These are phyloP conservation scores for Rhombomys opimus DNA, from an alignment of 2,113 vertebrate genomes.

Conservation along the genomic window DNA sequence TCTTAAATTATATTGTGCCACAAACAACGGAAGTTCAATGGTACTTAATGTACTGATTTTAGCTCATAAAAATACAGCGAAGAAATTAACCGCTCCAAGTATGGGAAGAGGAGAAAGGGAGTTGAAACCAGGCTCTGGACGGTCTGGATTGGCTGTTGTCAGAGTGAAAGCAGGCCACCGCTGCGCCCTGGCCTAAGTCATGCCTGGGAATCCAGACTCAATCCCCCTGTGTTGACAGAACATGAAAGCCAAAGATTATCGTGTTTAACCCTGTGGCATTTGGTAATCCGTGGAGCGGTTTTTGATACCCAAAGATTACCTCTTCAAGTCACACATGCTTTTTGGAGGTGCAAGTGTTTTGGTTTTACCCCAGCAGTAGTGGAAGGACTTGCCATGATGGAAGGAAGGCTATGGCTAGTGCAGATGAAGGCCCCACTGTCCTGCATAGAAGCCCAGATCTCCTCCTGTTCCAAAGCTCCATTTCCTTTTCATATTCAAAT, in stretches of 20 bases:
- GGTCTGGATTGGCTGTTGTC: slow-evolving; percentile 25
- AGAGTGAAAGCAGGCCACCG: slow-evolving; percentile 30
- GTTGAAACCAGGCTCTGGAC: background rate
- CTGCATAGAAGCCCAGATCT: accelerated
- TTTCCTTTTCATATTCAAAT: slow-evolving; percentile 20
- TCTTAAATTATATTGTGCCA: background rate
- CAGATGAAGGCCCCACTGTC: background rate
- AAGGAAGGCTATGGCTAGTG: accelerated
- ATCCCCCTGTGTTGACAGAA: slow-evolving; percentile 67
- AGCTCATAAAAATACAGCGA: slow-evolving; percentile 65
- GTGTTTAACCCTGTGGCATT: slow-evolving; percentile 34
- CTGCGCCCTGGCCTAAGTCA: background rate
- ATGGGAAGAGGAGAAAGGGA: slow-evolving; percentile 67
- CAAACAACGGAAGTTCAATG: slow-evolving; percentile 50
- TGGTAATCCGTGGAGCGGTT: slow-evolving; percentile 54
- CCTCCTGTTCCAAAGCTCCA: background rate
- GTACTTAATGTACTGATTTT: slow-evolving; percentile 69
- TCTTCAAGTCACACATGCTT: slow-evolving; percentile 1
- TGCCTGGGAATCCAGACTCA: slow-evolving; percentile 56
- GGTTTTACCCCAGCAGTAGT: background rate
- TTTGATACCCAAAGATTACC: slow-evolving; percentile 26
- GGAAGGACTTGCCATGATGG: background rate
- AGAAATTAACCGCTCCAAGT: slow-evolving; percentile 76
- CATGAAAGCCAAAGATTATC: slow-evolving; percentile 63
- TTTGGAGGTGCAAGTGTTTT: background rate